phyloP scores from a whole-genome alignment of 2,797 vertebrate species.

The Dipus sagitta region DNA sequence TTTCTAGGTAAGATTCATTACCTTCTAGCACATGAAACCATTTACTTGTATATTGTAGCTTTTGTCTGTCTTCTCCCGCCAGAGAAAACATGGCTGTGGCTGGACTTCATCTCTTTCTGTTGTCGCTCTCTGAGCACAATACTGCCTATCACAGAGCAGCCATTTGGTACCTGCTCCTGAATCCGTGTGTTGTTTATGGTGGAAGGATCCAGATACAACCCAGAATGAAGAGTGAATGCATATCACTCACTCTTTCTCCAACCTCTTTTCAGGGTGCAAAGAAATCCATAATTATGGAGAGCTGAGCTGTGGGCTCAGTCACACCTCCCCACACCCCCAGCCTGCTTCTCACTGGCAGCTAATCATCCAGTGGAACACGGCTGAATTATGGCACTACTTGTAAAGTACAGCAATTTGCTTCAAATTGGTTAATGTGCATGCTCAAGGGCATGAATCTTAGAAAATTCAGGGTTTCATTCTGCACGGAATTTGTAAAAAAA shows the following conservation, averaged over 20 bases:
- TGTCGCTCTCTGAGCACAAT: neutral
- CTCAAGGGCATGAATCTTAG: neutral
- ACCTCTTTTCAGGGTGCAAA: neutral
- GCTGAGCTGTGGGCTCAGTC: neutral
- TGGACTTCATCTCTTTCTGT: neutral
- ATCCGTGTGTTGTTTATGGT: neutral
- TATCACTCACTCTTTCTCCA: neutral
- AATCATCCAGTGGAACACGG: slow-evolving; percentile 8
- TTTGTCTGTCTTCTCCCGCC: slow-evolving; percentile 13
- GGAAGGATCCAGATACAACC: neutral
- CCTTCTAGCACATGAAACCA: neutral
- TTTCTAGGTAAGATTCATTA: neutral
- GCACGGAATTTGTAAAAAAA: neutral
- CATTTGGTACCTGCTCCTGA: neutral
- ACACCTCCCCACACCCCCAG: neutral
- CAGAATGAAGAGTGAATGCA: neutral
- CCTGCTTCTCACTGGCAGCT: slow-evolving; percentile 7
- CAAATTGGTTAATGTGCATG: slow-evolving; percentile 39
- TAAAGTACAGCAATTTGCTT: slow-evolving; percentile 50
- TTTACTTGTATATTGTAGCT: neutral
- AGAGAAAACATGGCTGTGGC: neutral
- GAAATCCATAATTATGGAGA: neutral
- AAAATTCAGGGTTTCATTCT: neutral
- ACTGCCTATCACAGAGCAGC: neutral
- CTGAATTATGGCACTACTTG: slow-evolving; percentile 23